Evolutionary conservation across 2,113 vertebrate species (phyloP), one percentile per base, ranked within the genome.

Genomic region (Chaenocephalus aceratus): DNA sequence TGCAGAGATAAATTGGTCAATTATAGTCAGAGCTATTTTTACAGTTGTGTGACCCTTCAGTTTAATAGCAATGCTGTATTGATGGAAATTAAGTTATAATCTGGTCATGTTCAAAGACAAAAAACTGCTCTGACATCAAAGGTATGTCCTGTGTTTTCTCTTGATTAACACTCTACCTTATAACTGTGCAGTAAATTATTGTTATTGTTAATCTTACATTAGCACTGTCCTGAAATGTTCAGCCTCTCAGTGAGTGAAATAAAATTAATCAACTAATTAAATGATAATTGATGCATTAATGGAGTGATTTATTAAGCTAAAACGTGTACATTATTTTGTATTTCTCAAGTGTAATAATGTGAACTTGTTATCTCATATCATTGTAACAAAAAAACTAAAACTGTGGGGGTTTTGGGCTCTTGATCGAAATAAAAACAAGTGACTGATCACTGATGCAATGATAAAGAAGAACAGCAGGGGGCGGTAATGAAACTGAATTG

Each of bases 401-500:
- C n/a, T 62, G 3, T 13, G 11, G 8, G 1, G 4, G 3, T 18
- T 57, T 30, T 4, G 21, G 15, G 16, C 12, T 72, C 56, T 18
- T 49, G 15, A 34, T 60, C 26, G 59, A 21, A 7, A 18, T 6
- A 21, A 21, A 60, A 5, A 21, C 18, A 23, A 14, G 1, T 46
- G 21, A 63, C 9, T 41, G 36, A 41, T 41, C 36, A 41, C 6
- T 6, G 8, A 13, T 62, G 5, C n/a, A 61, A 48, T 18, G 26
- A 4, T 46, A 9, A 46, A 53, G 60, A 3, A 26, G 67, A n/a
- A 41, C 69, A 78, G 79, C 70, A 82, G 74, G 69, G 53, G 79
- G 69, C 75, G 78, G 75, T 59, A 77, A 18, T 44, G 63, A 45
- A 72, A 12, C 7, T 56, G 3, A 52, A 51, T 76, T 14, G 23